Percentiles rank a stretch among this genome's conserved stretches.
These are phyloP conservation scores for Choreutis nemorana DNA, from an alignment of 2,888 invertebrate species.

Conservation along the genomic window DNA sequence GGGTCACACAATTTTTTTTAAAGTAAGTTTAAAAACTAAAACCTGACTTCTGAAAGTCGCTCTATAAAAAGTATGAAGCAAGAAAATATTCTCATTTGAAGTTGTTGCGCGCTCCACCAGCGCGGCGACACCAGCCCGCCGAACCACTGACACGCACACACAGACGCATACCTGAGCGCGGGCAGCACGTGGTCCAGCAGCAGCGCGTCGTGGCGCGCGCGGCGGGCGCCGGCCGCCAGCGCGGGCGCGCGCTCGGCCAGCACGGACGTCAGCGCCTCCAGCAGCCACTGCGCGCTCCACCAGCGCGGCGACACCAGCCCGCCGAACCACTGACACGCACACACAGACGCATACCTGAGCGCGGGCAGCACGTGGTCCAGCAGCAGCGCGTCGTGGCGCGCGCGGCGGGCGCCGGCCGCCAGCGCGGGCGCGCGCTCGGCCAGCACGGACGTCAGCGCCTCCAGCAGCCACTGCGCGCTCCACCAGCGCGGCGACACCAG, in stretches of 20 bases:
- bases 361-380: conserved; percentile 55
- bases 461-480: conserved; percentile 92
- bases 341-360: conserved; percentile 27
- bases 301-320: conserved; percentile 94
- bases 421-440: conserved; percentile 71
- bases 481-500: conserved; percentile 95
- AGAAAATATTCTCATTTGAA: too few relatives aligned
- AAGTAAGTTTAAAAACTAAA: too few relatives aligned
- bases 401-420: conserved; percentile 19
- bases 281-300: conserved; percentile 94
- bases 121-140: conserved; percentile 89
- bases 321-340: conserved; percentile 34
- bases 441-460: conserved; percentile 85
- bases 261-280: conserved; percentile 87
- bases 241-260: conserved; percentile 75
- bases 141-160: conserved; percentile 51
- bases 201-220: conserved; percentile 35
- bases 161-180: conserved; percentile 33
- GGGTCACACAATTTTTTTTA: too few relatives aligned
- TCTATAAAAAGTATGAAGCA: too few relatives aligned
- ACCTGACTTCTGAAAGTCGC: too few relatives aligned
- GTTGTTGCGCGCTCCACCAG: conserved; percentile 94
- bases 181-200: conserved; percentile 53
- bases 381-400: conserved; percentile 38
- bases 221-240: conserved; percentile 18